These are phyloP conservation scores for Heliornis fulica DNA, from an alignment of 2,113 vertebrate species.

Conservation along the genomic window DNA sequence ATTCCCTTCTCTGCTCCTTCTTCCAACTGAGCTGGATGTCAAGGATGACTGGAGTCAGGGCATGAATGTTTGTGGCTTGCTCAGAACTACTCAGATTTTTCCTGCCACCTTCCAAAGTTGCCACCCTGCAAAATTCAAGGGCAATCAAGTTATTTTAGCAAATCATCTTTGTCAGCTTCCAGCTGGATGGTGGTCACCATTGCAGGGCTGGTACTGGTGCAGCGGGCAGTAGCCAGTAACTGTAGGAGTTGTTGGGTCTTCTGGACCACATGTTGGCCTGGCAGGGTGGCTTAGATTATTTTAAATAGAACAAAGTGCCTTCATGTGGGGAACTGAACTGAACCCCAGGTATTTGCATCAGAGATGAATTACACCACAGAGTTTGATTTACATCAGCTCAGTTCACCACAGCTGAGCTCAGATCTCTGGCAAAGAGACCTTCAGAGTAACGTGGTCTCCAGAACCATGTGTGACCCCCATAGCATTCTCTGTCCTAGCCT, in stretches of 20 bases:
- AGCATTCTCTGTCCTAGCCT: background rate
- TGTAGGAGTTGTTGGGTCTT: background rate
- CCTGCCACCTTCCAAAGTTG: background rate
- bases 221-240: background rate
- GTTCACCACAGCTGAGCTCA: background rate
- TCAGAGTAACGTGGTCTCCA: background rate
- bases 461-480: background rate
- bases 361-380: background rate
- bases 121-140: background rate
- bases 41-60: background rate
- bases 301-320: background rate
- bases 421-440: background rate
- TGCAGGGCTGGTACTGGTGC: background rate
- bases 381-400: background rate
- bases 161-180: background rate
- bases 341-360: background rate
- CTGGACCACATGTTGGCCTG: background rate
- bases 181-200: background rate
- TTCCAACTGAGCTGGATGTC: background rate
- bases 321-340: background rate
- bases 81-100: background rate
- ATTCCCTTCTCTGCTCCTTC: background rate
- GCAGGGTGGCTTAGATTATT: background rate
- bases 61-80: background rate
- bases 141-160: background rate